Evolutionary conservation across 2,888 invertebrate species (phyloP), one percentile per base, ranked within the genome.

Genomic region (Drosophila mettleri): DNA sequence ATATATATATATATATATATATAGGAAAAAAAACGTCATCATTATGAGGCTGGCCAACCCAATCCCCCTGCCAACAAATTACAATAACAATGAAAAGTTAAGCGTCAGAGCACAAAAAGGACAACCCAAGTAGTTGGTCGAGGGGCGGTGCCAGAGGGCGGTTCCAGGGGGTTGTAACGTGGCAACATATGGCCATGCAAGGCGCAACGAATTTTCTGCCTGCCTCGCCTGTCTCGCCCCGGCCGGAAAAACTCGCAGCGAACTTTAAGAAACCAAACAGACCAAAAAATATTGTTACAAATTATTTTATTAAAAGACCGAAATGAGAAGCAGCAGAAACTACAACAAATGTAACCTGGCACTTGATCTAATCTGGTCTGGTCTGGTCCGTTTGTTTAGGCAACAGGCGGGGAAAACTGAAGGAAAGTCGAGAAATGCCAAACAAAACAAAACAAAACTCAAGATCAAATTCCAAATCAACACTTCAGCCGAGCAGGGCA

Each of bases 21-120:
- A 34, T 55, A 52, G 38, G 69, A 22, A 27, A 66, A 65, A 78
- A 69, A 75, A 75, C 72, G 79, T 69, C 78, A 78, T 78, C 78
- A 75, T 78, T 78, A 78, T 72, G 75, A 69, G 69, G 58, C 78
- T 62, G 67, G 65, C 62, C 74, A 63, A 53, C 38, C 27, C 52
- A 38, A 38, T 38, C 27, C 38, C n/a, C 52, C 27, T 14, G 52
- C 31, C 60, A 72, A 69, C 73, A 82, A 83, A 83, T 83, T 86
- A 84, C 81, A 84, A 84, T 84, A 84, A 86, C 83, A 84, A 86
- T 84, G 81, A 86, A 84, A 84, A 84, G 83, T 84, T 84, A 84
- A 86, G 78, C 87, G 78, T 67, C 81, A 72, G 65, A 72, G 61
- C 69, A 73, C 49, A 59, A 59, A 80, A 86, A 74, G 84, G 80